Base-by-base conservation (phyloP, 2,888 invertebrate genomes). In the Pheosia gnoma region DNA sequence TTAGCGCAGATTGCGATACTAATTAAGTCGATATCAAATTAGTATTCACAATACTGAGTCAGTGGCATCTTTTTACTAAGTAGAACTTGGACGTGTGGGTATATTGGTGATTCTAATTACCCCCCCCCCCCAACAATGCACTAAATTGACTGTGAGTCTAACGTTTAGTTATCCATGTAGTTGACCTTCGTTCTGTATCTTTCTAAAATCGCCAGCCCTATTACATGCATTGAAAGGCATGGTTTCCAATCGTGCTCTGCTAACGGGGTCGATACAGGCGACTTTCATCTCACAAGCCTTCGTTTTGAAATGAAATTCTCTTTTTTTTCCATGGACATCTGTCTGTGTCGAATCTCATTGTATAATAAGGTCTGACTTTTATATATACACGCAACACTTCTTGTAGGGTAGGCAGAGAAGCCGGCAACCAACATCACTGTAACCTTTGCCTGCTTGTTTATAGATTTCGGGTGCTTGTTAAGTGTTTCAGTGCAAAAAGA, bases 231-330 rank as follows among this genome's bases (percentile, higher is more conserved):
- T 67, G 61, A 63, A 68, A 69, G 63, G 67, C 59, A 66, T 66
- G 51, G 60, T 67, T 65, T 63, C 65, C 59, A 65, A 58, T 71
- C 61, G 66, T 37, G 49, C 7, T 45, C 37, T 38, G 25, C 47
- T 59, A 75, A 61, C 63, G 59, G 62, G 68, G 68, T 70, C 75
- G 65, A 57, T 61, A 60, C 61, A 57, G 61, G 66, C 74, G 58
- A 74, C 75, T 74, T 74, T 74, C 73, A 69, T 75, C 56, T 25
- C 58, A 57, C 13, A 55, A 39, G 11, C 55, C 62, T 62, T 67
- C 67, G 59, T 58, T 60, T 57, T 9, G 54, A 57, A 69, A 65
- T 59, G 56, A 62, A 63, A 60, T 64, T 60, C 49, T 39, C n/a
- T 11, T 36, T 54, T 13, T 41, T 43, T 43, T 56, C 43, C 41